Conservation (phyloP, 1,140 invertebrate genomes). For the Drosophila navojoa region DNA sequence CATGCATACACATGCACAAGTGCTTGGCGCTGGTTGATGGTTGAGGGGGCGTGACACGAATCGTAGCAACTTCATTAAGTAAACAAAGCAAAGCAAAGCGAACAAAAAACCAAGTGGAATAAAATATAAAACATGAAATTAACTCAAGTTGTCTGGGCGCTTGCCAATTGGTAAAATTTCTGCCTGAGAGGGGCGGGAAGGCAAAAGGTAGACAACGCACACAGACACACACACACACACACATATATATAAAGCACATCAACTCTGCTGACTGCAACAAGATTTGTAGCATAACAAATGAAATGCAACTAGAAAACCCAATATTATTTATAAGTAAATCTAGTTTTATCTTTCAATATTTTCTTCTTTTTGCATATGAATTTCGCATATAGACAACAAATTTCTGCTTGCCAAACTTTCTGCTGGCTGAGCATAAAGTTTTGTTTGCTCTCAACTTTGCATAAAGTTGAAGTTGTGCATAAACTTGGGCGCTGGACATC, state of each 20-base stretch:
- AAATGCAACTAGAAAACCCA: neutral
- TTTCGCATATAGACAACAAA: neutral
- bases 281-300: neutral
- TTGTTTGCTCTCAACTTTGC: slow-evolving; percentile 7
- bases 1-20: too few relatives aligned
- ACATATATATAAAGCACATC: too few relatives aligned
- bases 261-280: neutral
- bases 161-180: slow-evolving; percentile 4
- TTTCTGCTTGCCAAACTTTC: neutral
- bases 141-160: slow-evolving; percentile 31
- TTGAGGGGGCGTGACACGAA: too few relatives aligned
- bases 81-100: too few relatives aligned
- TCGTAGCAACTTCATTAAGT: too few relatives aligned
- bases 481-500: slow-evolving; percentile 3
- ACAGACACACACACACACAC: too few relatives aligned
- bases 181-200: too few relatives aligned
- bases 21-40: too few relatives aligned
- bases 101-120: neutral
- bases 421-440: neutral
- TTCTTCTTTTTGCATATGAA: neutral
- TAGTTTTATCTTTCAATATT: neutral
- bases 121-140: slow-evolving; percentile 28
- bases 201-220: too few relatives aligned
- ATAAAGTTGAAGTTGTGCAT: slow-evolving; percentile 27
- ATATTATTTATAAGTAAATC: neutral